phyloP scores from a whole-genome alignment of 2,888 invertebrate species.

The Barypeithes pellucidus region DNA sequence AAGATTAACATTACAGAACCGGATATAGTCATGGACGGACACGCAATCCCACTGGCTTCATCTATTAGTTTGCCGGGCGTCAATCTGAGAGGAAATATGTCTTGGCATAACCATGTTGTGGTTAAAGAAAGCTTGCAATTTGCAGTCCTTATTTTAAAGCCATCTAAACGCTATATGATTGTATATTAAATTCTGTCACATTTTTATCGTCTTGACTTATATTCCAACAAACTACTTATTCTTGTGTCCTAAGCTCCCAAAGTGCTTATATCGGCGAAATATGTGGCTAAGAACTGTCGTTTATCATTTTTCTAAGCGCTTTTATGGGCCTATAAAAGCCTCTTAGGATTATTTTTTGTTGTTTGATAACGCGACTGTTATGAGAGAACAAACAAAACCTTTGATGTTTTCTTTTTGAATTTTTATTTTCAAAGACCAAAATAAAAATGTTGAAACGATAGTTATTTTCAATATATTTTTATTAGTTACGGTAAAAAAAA shows the following conservation, averaged over 20 bases:
- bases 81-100: too few relatives aligned
- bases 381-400: neutral
- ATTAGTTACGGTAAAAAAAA: too few relatives aligned
- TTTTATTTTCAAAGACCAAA: neutral
- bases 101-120: too few relatives aligned
- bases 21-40: too few relatives aligned
- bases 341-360: conserved; percentile 13
- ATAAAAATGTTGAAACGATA: neutral
- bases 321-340: conserved; percentile 9
- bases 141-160: too few relatives aligned
- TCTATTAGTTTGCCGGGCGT: too few relatives aligned
- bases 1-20: too few relatives aligned
- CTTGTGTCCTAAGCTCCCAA: neutral
- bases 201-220: neutral
- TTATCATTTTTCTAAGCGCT: conserved; percentile 18
- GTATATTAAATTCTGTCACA: neutral
- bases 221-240: conserved; percentile 13
- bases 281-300: neutral
- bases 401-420: neutral
- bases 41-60: too few relatives aligned
- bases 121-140: too few relatives aligned
- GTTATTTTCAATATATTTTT: conserved; percentile 7
- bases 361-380: neutral
- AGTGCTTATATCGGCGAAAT: conserved; percentile 12
- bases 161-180: too few relatives aligned